phyloP scores from a whole-genome alignment of 2,888 invertebrate species.

The Phasia obesa region DNA sequence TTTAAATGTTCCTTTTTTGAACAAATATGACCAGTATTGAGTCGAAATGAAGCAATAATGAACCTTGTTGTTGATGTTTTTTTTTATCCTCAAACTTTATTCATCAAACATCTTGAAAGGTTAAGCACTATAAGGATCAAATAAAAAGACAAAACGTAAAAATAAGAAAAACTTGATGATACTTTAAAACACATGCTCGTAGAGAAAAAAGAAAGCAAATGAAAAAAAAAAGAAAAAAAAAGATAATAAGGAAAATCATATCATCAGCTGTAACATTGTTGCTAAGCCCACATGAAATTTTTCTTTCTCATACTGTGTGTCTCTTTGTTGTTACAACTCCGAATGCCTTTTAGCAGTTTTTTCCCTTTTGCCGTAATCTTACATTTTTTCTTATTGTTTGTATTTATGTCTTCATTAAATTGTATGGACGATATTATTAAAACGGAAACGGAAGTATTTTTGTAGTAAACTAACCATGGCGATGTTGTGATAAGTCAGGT shows the following conservation, averaged over 20 bases:
- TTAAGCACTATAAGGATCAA: slow-evolving; percentile 59
- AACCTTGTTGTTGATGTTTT: slow-evolving; percentile 28
- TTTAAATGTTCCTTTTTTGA: slow-evolving; percentile 9
- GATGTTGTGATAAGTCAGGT: slow-evolving; percentile 70
- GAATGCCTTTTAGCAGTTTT: slow-evolving; percentile 60
- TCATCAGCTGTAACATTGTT: slow-evolving; percentile 44
- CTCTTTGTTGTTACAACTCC: slow-evolving; percentile 36
- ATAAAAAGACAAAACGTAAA: slow-evolving; percentile 16
- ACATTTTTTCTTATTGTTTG: slow-evolving; percentile 25
- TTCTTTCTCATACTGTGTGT: background rate
- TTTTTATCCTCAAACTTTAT: slow-evolving; percentile 32
- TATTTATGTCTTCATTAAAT: slow-evolving; percentile 32
- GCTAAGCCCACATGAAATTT: slow-evolving; percentile 37
- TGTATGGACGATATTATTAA: slow-evolving; percentile 59
- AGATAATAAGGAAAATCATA: slow-evolving; percentile 34
- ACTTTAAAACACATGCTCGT: slow-evolving; percentile 49
- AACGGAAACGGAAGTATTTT: slow-evolving; percentile 71
- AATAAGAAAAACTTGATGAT: slow-evolving; percentile 39
- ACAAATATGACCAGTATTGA: slow-evolving; percentile 32
- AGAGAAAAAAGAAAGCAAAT: no score
- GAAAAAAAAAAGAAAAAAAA: slow-evolving; percentile 10
- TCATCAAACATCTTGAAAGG: slow-evolving; percentile 69
- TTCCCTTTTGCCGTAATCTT: background rate
- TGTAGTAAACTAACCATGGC: slow-evolving; percentile 67
- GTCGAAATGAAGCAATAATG: slow-evolving; percentile 31